phyloP scores from a whole-genome alignment of 64 coral and sea anemone species.

The Stylophora pistillata region DNA sequence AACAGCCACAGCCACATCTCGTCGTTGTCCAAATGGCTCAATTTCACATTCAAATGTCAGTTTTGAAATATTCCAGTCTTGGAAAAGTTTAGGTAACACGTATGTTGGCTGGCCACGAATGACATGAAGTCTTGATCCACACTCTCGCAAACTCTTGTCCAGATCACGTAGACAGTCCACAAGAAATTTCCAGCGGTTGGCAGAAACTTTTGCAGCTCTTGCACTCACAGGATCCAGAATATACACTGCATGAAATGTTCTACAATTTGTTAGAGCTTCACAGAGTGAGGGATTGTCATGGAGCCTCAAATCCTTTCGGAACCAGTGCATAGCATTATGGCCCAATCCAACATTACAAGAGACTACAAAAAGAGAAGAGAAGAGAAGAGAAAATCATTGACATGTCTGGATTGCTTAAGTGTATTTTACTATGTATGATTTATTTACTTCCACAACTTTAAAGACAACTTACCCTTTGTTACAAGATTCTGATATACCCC shows the following conservation, averaged over 20 bases:
- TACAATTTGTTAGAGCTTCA: constrained; percentile 71
- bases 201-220: constrained; percentile 74
- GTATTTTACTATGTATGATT: too few relatives aligned
- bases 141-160: constrained; percentile 84
- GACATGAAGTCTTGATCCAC: constrained; percentile 87
- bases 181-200: constrained; percentile 88
- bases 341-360: constrained; percentile 61
- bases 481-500: constrained; percentile 61
- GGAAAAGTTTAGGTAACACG: constrained; percentile 76
- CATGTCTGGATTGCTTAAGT: background rate
- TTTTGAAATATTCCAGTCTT: constrained; percentile 92
- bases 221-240: constrained; percentile 91
- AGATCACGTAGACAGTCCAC: constrained; percentile 84
- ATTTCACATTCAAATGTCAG: constrained; percentile 92
- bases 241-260: constrained; percentile 89
- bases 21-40: constrained; percentile 90
- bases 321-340: constrained; percentile 91
- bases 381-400: background rate
- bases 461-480: constrained; percentile 37
- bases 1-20: constrained; percentile 75
- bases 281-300: constrained; percentile 95
- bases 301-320: constrained; percentile 93
- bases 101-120: constrained; percentile 83
- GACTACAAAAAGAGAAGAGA: constrained; percentile 39
- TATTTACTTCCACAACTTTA: too few relatives aligned